Base-by-base conservation (phyloP, 2,113 vertebrate species). In the Regulus satrapa region DNA sequence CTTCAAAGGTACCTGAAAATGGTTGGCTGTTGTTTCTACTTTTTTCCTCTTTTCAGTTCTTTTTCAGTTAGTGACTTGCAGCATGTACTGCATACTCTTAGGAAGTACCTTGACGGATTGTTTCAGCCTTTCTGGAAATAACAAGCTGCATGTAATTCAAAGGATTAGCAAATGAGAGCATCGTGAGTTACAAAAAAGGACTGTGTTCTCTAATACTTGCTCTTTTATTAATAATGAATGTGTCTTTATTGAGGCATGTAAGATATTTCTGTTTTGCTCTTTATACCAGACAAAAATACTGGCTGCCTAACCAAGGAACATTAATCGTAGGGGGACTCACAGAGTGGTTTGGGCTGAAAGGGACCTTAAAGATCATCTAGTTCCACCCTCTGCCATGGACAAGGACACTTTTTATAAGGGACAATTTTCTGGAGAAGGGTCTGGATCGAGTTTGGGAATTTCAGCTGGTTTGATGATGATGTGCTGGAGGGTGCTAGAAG, bases 91-190 rank as follows among this genome's bases (percentile, higher is more conserved):
- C 32, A 15, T 29, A 21, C 51, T 71, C 91, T 51, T 32, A 59
- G 43, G 15, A 77, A 66, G 14, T 40, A 46, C 28, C 48, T 76
- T 81, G 58, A 56, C 19, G 9, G 69, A 87, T 92, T 69, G 36
- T 23, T 94, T 72, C 84, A 86, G 63, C 62, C 36, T 63, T 94
- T 93, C 36, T 82, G 77, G 63, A 89, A 93, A 64, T 88, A 92
- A 56, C 43, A 93, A 52, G 18, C 55, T 55, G 72, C 16, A 4
- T 75, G 26, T 77, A 88, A 85, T 63, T 84, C 38, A 54, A 51
- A 61, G 69, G 67, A 80, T 79, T 87, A 67, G 72, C 59, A 85
- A 73, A 66, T 75, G 40, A 56, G 54, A 73, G 45, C 55, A 43
- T 40, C 6, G 0, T 77, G 75, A 90, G 31, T 46, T 92, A 68